Evolutionary conservation across 2,113 vertebrate species (phyloP), one percentile per base, ranked within the genome.

Genomic region (Sceloporus tristichus): DNA sequence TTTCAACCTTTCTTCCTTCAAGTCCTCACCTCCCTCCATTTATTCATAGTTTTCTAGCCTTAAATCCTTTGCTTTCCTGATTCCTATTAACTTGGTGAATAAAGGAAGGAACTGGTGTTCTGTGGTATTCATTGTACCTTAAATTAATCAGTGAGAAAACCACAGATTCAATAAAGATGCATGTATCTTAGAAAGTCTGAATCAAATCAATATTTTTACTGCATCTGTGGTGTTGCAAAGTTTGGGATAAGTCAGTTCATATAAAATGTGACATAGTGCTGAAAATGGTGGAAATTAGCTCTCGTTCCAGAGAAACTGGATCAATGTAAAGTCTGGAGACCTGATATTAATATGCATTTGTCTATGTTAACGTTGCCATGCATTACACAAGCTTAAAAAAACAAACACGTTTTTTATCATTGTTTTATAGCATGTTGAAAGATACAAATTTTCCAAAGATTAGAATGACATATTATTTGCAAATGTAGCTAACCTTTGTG

Each of bases 141-240:
- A 48, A 14, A 75, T 34, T 62, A 82, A 87, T 82, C 79, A 65
- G 21, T 27, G 42, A 75, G 54, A 29, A 38, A 81, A 62, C 68
- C 48, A 62, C 34, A 81, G 85, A 59, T 87, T 71, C 77, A 87
- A 19, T 18, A 70, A 53, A 87, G 13, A 80, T 80, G 70, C 29
- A 91, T 85, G 66, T 88, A 40, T 87, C 2, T 90, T 2, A 89
- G 91, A 40, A 93, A 82, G 3, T 86, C 53, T 82, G 27, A 54
- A 86, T 86, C 71, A 88, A 71, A 91, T 90, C 27, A 83, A 92
- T 70, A 2, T 2, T 70, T 90, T 81, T 91, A 86, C 80, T 90
- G 91, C 88, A 42, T 48, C 88, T 87, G 66, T 62, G 1, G 25
- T 18, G 4, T n/a, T 91, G 88, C 91, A 88, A 18, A 85, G 85